A percentile compares a stretch with the other conserved stretches of the same genome.
Conservation (phyloP, 2,888 invertebrate species). For the Drosophila dives region DNA sequence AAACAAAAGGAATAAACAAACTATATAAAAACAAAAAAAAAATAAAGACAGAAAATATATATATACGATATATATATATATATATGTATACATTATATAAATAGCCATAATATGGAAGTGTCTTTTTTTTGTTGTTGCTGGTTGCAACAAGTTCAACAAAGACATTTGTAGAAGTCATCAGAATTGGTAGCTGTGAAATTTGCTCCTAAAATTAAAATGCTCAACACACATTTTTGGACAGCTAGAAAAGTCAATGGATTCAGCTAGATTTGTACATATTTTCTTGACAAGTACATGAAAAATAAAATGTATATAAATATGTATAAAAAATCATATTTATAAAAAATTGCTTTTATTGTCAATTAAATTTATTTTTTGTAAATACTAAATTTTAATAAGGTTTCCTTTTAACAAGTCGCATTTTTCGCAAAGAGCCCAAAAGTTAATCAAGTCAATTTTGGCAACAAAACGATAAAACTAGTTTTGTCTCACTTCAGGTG, state of each 20-base stretch:
- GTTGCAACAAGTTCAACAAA: slow-evolving; percentile 40
- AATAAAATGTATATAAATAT: not conserved
- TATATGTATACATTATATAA: slow-evolving; percentile 32
- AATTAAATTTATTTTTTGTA: not conserved
- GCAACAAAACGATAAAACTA: slow-evolving; percentile 52
- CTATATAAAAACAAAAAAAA: slow-evolving; percentile 21
- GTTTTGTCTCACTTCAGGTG: slow-evolving; percentile 44
- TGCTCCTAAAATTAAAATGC: slow-evolving; percentile 3
- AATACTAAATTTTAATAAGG: not conserved
- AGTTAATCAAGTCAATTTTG: slow-evolving; percentile 46
- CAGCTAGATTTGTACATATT: not conserved
- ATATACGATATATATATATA: slow-evolving; percentile 15
- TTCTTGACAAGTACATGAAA: not conserved
- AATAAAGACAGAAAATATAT: slow-evolving; percentile 11
- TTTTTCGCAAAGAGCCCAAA: not conserved
- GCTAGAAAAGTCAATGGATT: not conserved
- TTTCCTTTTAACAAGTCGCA: not conserved
- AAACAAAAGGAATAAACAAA: slow-evolving; percentile 46
- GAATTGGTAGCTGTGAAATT: not conserved
- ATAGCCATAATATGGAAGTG: slow-evolving; percentile 45
- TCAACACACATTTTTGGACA: not conserved
- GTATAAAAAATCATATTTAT: not conserved
- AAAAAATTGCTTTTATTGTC: no score
- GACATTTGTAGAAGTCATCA: slow-evolving; percentile 10
- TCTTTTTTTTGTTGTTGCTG: slow-evolving; percentile 17